Evolutionary conservation across 1,140 invertebrate species (phyloP), one percentile per base, ranked within the genome.

Genomic region (Drosophila carrolli): DNA sequence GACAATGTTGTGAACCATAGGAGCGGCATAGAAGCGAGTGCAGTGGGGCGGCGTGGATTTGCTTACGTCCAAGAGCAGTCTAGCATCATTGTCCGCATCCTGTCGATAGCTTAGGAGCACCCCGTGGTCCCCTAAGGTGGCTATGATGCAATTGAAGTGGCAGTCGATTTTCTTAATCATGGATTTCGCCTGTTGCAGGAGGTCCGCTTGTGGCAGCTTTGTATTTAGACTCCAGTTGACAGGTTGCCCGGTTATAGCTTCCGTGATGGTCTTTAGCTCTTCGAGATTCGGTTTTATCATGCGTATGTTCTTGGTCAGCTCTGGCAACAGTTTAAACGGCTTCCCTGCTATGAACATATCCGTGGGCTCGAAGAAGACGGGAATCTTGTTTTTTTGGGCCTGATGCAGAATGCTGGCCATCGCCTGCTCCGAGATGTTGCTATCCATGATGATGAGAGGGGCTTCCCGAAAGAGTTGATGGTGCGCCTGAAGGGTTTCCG

Each of bases 391-490:
- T 54, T 93, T 77, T 5, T 92, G 61, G 38, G 96, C 96, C 6
- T 96, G 78, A 57, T 95, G 86, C 47, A 97, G 88, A 11, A 95
- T 92, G 60, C 93, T 93, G 48, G 94, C 91, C 85, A 98, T 95
- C 1, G 96, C 95, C 29, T 94, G 91, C 47, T 94, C 55, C 11
- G 96, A 94, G 48, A 96, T 92, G 93, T 98, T 98, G 23, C 95
- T 97, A 93, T 98, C 97, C 23, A 98, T 92, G 43, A 97, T 92
- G 29, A 98, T 94, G 10, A 98, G 83, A 5, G 96, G 94, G 1
- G 96, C 94, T 16, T 93, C 89, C 58, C 93, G 91, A 14, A 97
- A 92, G 2, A 93, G 70, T 6, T 94, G 68, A 23, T 94, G 89
- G 63, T 95, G 93, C 57, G 92, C 81, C 51, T 93, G 74, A 2